Evolutionary conservation across 2,797 vertebrate genomes (phyloP), one percentile per base, ranked within the genome.

Genomic region (Distichodus sexfasciatus): DNA sequence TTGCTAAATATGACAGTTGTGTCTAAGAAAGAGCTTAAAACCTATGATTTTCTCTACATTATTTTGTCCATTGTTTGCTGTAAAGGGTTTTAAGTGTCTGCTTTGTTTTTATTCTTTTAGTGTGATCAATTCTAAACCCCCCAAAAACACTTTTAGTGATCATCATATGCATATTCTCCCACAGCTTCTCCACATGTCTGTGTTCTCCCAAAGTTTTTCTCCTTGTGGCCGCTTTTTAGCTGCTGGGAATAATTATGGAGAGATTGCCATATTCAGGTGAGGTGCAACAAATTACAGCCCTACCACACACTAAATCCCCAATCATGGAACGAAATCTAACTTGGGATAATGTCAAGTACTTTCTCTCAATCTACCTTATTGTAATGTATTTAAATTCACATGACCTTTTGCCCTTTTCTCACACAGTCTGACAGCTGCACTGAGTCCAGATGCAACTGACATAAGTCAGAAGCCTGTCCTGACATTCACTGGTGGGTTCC

Each of bases 211-310:
- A 85, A 92, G 92, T 0, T 90, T 94, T 64, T 96, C 95, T 1
- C 94, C 94, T 1, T 96, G 95, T 0, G 94, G 93, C 0, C 92
- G 92, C 19, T 94, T 89, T 60, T 83, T 96, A 66, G 94, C 93
- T 0, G 92, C 92, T 0, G 94, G 94, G 21, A 96, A 96, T 83
- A 95, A 91, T 82, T 94, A 95, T 0, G 95, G 95, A 21, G 89
- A 95, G 82, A 90, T 96, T 6, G 93, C 87, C 0, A 57, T 96
- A 55, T 96, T 96, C 87, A 96, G 95, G 95, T 96, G 17, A 57
- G 65, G 4, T 3, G 11, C 6, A 28, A 0, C 6, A 14, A 15
- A 23, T 3, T 6, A 46, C 40, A n/a, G 28, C n/a, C 5, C 9
- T 19, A 31, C 9, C 1, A 21, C n/a, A 3, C 40, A 41, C 2